Conservation (phyloP, 2,888 invertebrate species). For the Macrosoma leucophasiata region DNA sequence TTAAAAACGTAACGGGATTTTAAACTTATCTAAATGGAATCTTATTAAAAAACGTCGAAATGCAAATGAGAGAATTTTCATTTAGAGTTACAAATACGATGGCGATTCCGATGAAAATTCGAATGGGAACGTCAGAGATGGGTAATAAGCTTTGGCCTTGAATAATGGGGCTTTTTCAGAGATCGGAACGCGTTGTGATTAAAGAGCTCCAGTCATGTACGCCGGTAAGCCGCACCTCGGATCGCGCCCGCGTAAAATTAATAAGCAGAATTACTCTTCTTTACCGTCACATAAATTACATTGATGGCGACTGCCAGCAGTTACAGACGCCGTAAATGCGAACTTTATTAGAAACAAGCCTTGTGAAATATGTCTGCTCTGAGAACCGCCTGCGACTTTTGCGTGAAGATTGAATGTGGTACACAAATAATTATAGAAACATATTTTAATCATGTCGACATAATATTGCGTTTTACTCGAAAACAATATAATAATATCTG, state of each 20-base stretch:
- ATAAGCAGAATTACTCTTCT: conserved; percentile 66
- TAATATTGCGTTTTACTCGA: no score
- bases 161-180: conserved; percentile 37
- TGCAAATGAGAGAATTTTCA: conserved; percentile 27
- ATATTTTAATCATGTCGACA: no score
- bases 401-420: no score
- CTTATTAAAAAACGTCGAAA: conserved; percentile 19
- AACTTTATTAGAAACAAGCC: conserved; percentile 22
- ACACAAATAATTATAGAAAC: no score
- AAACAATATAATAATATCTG: no score
- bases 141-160: conserved; percentile 27
- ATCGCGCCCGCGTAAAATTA: conserved; percentile 58
- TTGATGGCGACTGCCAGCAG: conserved; percentile 59
- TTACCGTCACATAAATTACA: conserved; percentile 64
- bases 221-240: conserved; percentile 51
- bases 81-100: conserved; percentile 20
- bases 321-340: conserved; percentile 52
- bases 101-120: conserved; percentile 30
- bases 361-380: no score
- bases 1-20: no score
- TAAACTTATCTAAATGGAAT: conserved; percentile 25
- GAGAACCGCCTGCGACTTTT: no score
- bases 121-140: conserved; percentile 21
- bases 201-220: conserved; percentile 53
- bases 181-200: conserved; percentile 40